Conservation (phyloP, 2,797 vertebrate genomes). For the Phoxinus dragarum region DNA sequence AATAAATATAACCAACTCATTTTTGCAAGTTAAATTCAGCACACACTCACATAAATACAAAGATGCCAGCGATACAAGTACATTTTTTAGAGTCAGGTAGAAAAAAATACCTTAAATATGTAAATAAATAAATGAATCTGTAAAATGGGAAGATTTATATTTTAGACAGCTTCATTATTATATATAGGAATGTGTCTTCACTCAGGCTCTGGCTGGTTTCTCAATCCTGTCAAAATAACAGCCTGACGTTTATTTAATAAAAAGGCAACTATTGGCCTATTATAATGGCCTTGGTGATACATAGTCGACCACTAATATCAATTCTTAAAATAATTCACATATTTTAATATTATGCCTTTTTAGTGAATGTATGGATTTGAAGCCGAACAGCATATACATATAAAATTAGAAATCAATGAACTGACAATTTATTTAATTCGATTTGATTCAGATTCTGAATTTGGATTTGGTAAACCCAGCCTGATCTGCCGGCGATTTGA, state of each 20-base stretch:
- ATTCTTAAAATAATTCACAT: not conserved
- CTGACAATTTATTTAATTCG: not conserved
- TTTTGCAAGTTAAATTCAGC: conserved; percentile 48
- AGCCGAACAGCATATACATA: not conserved
- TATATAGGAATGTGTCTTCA: too few relatives aligned
- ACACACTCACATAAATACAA: conserved; percentile 34
- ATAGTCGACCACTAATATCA: not conserved
- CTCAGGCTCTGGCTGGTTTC: too few relatives aligned
- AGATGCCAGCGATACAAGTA: conserved; percentile 4
- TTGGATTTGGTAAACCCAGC: not conserved
- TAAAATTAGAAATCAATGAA: not conserved
- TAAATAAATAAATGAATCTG: not conserved
- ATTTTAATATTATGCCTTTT: not conserved
- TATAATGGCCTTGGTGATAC: not conserved
- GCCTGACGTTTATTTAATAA: too few relatives aligned
- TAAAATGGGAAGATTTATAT: not conserved
- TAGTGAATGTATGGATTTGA: not conserved
- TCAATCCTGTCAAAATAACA: too few relatives aligned
- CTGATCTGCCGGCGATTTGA: too few relatives aligned
- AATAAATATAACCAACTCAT: conserved; percentile 54
- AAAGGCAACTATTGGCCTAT: not conserved
- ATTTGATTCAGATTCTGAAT: not conserved
- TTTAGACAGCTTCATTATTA: not conserved
- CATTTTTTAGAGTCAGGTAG: not conserved
- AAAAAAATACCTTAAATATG: not conserved